phyloP scores from a whole-genome alignment of 2,113 vertebrate species.

The Cyphomyrus discorhynchus region DNA sequence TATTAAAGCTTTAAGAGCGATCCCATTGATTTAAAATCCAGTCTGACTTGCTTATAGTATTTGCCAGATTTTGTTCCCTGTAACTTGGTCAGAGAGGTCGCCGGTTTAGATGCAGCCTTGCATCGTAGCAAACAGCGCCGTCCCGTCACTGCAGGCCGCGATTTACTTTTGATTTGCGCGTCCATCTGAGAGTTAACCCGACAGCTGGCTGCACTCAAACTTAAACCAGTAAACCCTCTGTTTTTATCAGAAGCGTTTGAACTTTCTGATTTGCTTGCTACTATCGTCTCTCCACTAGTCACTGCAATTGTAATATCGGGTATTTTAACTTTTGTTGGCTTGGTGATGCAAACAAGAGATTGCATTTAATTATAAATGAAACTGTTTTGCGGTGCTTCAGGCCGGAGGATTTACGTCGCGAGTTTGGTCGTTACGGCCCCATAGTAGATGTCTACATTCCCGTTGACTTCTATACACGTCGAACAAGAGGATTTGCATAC shows the following conservation, averaged over 20 bases:
- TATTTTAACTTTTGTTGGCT: background rate
- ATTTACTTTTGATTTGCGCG: background rate
- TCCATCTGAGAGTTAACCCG: background rate
- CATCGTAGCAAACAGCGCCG: background rate
- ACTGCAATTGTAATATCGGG: background rate
- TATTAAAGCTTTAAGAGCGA: background rate
- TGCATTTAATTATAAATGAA: constrained; percentile 34
- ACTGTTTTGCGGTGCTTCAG: constrained; percentile 80
- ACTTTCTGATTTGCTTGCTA: background rate
- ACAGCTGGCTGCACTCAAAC: background rate
- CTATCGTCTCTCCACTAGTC: background rate
- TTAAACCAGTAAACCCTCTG: background rate
- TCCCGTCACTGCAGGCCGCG: background rate
- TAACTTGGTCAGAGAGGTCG: background rate
- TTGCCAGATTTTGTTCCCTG: background rate
- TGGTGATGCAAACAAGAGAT: background rate
- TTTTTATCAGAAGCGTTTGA: background rate
- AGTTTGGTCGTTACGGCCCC: constrained; percentile 97
- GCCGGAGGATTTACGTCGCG: constrained; percentile 96
- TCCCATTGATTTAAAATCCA: background rate
- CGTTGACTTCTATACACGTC: constrained; percentile 97
- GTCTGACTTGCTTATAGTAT: background rate
- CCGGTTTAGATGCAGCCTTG: background rate
- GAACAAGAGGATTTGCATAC: constrained; percentile 98
- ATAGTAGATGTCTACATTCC: constrained; percentile 98